phyloP scores from a whole-genome alignment of 2,888 invertebrate genomes.

The Microplitis manilae region DNA sequence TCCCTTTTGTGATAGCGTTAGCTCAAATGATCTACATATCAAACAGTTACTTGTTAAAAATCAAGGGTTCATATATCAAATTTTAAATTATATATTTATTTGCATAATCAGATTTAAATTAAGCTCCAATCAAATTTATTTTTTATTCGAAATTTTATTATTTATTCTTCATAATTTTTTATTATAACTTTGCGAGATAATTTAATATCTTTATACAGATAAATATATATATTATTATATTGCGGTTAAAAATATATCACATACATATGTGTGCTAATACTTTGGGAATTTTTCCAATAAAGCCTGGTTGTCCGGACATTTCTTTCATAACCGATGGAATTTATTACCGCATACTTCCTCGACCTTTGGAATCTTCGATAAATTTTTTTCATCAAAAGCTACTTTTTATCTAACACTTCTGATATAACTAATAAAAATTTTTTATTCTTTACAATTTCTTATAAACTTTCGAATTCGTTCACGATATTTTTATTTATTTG shows the following conservation, averaged over 20 bases:
- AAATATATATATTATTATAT: background rate
- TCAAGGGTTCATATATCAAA: slow-evolving; percentile 8
- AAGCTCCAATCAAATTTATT: background rate
- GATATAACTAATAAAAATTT: background rate
- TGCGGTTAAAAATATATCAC: background rate
- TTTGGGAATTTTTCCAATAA: slow-evolving; percentile 20
- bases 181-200: background rate
- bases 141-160: background rate
- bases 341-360: slow-evolving; percentile 22
- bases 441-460: background rate
- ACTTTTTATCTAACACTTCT: background rate
- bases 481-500: background rate
- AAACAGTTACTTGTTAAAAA: slow-evolving; percentile 13
- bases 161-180: background rate
- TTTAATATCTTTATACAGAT: background rate
- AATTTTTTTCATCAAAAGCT: slow-evolving; percentile 1
- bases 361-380: slow-evolving; percentile 4
- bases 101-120: background rate
- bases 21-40: slow-evolving; percentile 25
- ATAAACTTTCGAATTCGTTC: background rate
- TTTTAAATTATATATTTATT: slow-evolving; percentile 10
- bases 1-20: background rate
- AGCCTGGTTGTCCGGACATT: slow-evolving; percentile 19
- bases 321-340: slow-evolving; percentile 18
- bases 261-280: background rate